Percentiles rank a stretch among this genome's conserved stretches.
These are phyloP conservation scores for Drosophila lini DNA, from an alignment of 1,140 invertebrate genomes.

Conservation along the genomic window DNA sequence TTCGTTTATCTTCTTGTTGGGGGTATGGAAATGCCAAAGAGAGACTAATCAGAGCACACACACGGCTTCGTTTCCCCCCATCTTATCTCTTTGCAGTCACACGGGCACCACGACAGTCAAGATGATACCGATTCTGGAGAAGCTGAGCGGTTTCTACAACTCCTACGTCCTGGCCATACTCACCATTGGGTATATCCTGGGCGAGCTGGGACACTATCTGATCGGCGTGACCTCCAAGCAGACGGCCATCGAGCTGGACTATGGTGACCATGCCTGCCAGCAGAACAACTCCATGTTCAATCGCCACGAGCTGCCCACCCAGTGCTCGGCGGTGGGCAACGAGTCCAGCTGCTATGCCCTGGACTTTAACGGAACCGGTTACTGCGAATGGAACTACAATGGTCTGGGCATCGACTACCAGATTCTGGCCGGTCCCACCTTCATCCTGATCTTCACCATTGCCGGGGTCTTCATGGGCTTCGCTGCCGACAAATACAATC, in stretches of 20 bases:
- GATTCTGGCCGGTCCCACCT: constrained; percentile 95
- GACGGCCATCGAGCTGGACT: constrained; percentile 93
- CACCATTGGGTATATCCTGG: constrained; percentile 92
- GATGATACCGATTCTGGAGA: constrained; percentile 85
- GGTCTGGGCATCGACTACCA: constrained; percentile 96
- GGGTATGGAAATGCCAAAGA: neutral
- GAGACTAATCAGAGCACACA: constrained; percentile 7
- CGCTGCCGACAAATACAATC: constrained; percentile 91
- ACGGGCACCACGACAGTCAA: neutral
- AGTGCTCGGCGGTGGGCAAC: constrained; percentile 86
- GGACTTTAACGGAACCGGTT: constrained; percentile 88
- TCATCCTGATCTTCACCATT: constrained; percentile 95
- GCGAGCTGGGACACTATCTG: constrained; percentile 93
- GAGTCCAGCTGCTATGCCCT: constrained; percentile 87
- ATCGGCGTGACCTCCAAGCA: constrained; percentile 95
- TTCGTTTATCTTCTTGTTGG: constrained; percentile 14
- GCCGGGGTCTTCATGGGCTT: constrained; percentile 94
- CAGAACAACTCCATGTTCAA: constrained; percentile 88
- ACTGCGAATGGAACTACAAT: constrained; percentile 97
- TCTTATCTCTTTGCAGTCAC: constrained; percentile 9
- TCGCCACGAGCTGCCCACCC: constrained; percentile 86
- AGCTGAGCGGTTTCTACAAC: constrained; percentile 89
- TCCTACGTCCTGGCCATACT: constrained; percentile 91
- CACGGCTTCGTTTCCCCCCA: neutral
- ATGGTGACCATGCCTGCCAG: constrained; percentile 94